Conservation (phyloP, 2,888 invertebrate species). For the Lasius fuliginosus region DNA sequence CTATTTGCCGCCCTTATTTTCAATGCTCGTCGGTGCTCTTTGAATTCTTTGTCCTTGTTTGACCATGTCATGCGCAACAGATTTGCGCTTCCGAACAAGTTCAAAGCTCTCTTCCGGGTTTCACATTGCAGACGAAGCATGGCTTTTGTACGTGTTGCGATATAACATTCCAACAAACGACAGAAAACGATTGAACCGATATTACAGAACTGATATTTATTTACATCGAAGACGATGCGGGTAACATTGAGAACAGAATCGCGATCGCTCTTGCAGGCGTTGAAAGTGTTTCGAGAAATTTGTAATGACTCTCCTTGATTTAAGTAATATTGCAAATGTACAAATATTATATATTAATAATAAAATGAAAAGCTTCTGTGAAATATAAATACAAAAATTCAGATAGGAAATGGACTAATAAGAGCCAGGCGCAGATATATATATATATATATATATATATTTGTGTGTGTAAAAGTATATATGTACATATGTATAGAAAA, state of each 20-base stretch:
- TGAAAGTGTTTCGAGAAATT: neutral
- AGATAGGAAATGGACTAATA: no score
- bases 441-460: neutral
- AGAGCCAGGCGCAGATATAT: no score
- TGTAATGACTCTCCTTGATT: neutral
- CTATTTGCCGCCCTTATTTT: constrained; percentile 36
- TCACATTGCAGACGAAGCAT: constrained; percentile 39
- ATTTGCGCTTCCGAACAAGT: constrained; percentile 36
- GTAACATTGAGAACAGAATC: neutral
- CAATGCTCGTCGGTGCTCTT: constrained; percentile 25
- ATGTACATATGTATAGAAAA: neutral
- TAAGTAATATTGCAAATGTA: neutral
- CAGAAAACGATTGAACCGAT: constrained; percentile 18
- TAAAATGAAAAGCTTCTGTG: no score
- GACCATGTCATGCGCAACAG: constrained; percentile 29
- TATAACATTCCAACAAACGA: constrained; percentile 18
- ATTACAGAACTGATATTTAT: constrained; percentile 15
- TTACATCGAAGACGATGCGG: constrained; percentile 8
- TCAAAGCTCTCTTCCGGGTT: constrained; percentile 48
- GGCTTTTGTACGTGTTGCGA: constrained; percentile 28
- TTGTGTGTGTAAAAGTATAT: no score
- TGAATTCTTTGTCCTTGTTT: constrained; percentile 46
- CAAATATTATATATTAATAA: no score
- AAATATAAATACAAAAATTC: no score
- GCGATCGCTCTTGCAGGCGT: neutral